Conservation (phyloP, 2,888 invertebrate species). For the Clanis bilineata region DNA sequence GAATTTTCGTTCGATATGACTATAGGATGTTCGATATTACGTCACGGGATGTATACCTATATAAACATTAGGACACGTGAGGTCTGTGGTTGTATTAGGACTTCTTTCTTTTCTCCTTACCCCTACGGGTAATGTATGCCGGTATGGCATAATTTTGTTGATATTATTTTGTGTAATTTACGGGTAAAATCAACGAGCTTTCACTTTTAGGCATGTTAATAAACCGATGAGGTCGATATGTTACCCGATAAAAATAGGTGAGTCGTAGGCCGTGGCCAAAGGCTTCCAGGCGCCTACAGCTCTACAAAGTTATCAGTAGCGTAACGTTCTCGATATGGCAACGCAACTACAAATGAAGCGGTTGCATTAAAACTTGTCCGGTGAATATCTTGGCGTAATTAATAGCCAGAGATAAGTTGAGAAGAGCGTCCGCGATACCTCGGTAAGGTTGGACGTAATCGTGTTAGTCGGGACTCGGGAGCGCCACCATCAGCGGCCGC, state of each 20-base stretch:
- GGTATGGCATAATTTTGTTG: too few species aligned
- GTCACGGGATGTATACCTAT: too few species aligned
- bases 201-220: constrained; percentile 1
- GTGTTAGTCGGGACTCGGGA: constrained; percentile 67
- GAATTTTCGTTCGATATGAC: too few species aligned
- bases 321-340: constrained; percentile 73
- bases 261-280: background rate
- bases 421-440: constrained; percentile 65
- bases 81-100: too few species aligned
- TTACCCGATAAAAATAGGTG: background rate
- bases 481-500: constrained; percentile 46
- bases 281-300: constrained; percentile 52
- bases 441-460: constrained; percentile 60
- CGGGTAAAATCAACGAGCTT: constrained; percentile 25
- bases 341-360: constrained; percentile 77
- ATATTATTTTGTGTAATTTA: too few species aligned
- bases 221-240: background rate
- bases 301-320: constrained; percentile 69
- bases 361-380: constrained; percentile 81
- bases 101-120: too few species aligned
- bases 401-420: constrained; percentile 77
- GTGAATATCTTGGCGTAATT: constrained; percentile 77
- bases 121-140: too few species aligned
- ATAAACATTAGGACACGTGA: too few species aligned
- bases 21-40: too few species aligned